These are phyloP conservation scores for Saccopteryx leptura DNA, from an alignment of 2,113 vertebrate genomes.

Conservation along the genomic window DNA sequence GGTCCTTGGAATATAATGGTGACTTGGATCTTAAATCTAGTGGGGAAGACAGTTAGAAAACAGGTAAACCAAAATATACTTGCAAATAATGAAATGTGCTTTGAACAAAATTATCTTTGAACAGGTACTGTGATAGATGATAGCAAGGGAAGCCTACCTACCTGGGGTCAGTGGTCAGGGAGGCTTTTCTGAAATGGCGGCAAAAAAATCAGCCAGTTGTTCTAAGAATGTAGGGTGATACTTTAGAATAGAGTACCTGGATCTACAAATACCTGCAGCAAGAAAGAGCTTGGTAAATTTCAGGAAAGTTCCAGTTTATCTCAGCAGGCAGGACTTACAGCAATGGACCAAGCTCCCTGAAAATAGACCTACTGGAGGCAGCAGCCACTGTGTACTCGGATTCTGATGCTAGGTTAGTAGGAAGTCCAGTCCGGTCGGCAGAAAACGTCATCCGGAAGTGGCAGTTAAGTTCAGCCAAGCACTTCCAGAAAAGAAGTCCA, in stretches of 20 bases:
- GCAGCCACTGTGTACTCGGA: neutral
- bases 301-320: neutral
- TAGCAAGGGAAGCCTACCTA: neutral
- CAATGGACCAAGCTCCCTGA: neutral
- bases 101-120: neutral
- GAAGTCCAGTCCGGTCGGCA: neutral
- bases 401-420: neutral
- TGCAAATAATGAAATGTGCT: neutral
- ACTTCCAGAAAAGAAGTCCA: neutral
- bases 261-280: neutral
- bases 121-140: neutral
- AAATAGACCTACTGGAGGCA: neutral
- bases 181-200: neutral
- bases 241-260: neutral
- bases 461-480: neutral
- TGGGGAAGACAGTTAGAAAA: neutral
- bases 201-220: neutral
- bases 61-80: neutral
- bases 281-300: neutral
- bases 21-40: neutral
- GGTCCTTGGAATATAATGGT: neutral
- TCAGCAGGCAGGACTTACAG: neutral
- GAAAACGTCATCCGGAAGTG: neutral
- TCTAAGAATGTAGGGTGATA: neutral
- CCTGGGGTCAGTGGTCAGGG: neutral